Conservation (phyloP, 2,113 vertebrate species). For the human (Homo sapiens) region GRCh38 chr4:120297001-120297500, state of each 20-base stretch:
- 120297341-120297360: neutral
- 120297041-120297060: neutral
- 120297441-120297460: conserved; percentile 47
- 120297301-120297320: conserved; percentile 24
- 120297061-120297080: neutral
- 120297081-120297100: neutral
- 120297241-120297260: neutral
- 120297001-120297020: neutral
- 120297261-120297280: neutral
- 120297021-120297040: neutral
- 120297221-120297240: neutral
- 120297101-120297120: neutral
- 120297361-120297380: conserved; percentile 29
- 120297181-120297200: neutral
- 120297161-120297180: neutral
- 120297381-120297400: neutral
- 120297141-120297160: neutral
- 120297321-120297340: neutral
- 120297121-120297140: neutral
- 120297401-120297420: neutral
- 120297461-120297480: conserved; percentile 42
- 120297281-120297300: neutral
- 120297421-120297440: neutral
- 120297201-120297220: neutral
- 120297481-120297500: conserved; percentile 4